These are phyloP conservation scores for Catharus fuscescens DNA, from an alignment of 2,113 vertebrate genomes.

Conservation along the genomic window DNA sequence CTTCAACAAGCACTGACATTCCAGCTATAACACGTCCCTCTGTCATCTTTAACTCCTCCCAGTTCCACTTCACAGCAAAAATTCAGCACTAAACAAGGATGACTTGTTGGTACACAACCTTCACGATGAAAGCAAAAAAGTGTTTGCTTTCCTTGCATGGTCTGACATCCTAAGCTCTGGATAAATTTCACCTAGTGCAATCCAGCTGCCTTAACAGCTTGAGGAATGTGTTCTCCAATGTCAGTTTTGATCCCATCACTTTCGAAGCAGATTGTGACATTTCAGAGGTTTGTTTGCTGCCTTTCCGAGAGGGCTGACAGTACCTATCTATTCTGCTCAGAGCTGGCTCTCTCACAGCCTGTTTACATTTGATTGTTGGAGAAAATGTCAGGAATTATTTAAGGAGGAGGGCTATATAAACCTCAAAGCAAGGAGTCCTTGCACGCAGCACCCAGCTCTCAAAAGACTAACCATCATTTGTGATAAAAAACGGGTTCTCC, in stretches of 20 bases:
- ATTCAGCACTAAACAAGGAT: conserved; percentile 15
- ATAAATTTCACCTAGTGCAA: conserved; percentile 63
- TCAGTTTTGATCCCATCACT: conserved; percentile 66
- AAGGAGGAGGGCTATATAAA: conserved; percentile 52
- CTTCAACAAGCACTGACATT: conserved; percentile 53
- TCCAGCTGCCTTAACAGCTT: conserved; percentile 71
- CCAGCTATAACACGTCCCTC: conserved; percentile 39
- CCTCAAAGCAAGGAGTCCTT: conserved; percentile 53
- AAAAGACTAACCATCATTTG: conserved; percentile 45
- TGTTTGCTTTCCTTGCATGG: conserved; percentile 59
- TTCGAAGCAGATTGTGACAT: conserved; percentile 67
- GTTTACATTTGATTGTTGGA: conserved; percentile 39
- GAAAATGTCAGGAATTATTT: conserved; percentile 59
- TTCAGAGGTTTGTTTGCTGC: conserved; percentile 66
- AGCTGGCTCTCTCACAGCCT: conserved; percentile 26
- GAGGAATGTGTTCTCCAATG: conserved; percentile 46
- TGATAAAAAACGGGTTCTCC: conserved; percentile 48
- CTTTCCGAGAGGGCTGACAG: conserved; percentile 41
- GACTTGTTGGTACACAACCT: conserved; percentile 59
- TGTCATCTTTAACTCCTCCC: background rate
- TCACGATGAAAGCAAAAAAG: conserved; percentile 55
- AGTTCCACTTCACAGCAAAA: conserved; percentile 49
- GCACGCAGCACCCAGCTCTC: conserved; percentile 17
- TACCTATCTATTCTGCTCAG: conserved; percentile 55
- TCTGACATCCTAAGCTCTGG: conserved; percentile 64